Conservation (phyloP, 23 tunicate genomes). For the Oikopleura vanhoeffeni region DNA sequence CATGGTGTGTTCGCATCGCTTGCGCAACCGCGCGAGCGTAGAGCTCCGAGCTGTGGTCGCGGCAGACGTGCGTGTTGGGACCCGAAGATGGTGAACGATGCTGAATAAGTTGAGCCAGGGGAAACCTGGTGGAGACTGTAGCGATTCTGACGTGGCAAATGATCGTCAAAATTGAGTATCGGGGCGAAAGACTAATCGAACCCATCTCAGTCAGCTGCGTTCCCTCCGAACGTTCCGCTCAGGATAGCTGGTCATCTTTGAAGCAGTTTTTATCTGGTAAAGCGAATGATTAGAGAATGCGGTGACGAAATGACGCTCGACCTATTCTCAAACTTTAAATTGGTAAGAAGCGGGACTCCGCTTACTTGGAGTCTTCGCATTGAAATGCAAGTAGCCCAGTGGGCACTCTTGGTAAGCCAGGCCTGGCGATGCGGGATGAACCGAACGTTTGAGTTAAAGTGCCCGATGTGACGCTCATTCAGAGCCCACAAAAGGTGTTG, state of each 20-base stretch:
- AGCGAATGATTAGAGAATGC: constrained; percentile 65
- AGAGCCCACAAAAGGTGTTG: constrained; percentile 43
- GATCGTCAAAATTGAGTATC: constrained; percentile 48
- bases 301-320: constrained; percentile 60
- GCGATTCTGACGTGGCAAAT: constrained; percentile 63
- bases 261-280: constrained; percentile 63
- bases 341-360: constrained; percentile 39
- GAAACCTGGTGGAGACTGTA: constrained; percentile 51
- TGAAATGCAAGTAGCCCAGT: constrained; percentile 22
- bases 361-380: constrained; percentile 23
- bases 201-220: constrained; percentile 35
- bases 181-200: constrained; percentile 60
- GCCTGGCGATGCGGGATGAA: constrained; percentile 44
- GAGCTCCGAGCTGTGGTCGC: constrained; percentile 24
- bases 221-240: constrained; percentile 24
- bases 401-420: constrained; percentile 60
- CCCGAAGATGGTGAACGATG: constrained; percentile 63
- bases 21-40: constrained; percentile 38
- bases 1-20: constrained; percentile 21
- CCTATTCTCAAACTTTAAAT: constrained; percentile 56
- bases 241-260: constrained; percentile 36
- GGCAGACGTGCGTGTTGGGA: constrained; percentile 26
- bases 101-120: constrained; percentile 35
- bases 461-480: constrained; percentile 42
- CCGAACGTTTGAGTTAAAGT: constrained; percentile 30